Evolutionary conservation across 2,113 vertebrate genomes (phyloP).

Genomic region (Turdus rufiventris): DNA sequence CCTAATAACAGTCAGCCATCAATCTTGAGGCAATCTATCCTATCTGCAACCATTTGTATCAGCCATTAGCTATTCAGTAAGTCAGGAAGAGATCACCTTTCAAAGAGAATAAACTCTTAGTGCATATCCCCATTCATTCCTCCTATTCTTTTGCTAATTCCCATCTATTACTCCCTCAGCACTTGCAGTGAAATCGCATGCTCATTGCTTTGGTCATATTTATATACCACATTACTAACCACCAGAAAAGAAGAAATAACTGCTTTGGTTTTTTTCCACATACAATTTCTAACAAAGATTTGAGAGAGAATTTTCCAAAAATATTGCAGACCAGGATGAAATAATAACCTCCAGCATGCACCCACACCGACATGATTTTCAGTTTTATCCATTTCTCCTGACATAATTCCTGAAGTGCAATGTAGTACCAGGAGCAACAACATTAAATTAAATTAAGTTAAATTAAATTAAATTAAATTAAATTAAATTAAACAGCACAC

Average conservation of each 20-base stretch:
- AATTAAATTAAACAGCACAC: neutral
- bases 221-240: neutral
- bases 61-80: conserved; percentile 62
- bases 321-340: neutral
- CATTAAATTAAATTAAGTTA: neutral
- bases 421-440: neutral
- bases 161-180: conserved; percentile 46
- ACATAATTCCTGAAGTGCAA: neutral
- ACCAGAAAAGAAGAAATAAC: neutral
- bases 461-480: neutral
- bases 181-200: conserved; percentile 16
- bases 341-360: neutral
- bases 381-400: neutral
- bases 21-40: conserved; percentile 47
- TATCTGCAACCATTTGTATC: conserved; percentile 62
- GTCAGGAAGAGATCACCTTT: conserved; percentile 67
- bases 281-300: neutral
- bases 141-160: conserved; percentile 51
- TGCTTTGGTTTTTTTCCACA: neutral
- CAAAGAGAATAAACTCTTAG: conserved; percentile 60
- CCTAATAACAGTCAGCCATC: conserved; percentile 55
- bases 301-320: neutral
- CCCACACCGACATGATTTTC: neutral
- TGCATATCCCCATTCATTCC: conserved; percentile 39
- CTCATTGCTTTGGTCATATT: neutral